A percentile compares a stretch with the other conserved stretches of the same genome.
Conservation (phyloP, 2,113 vertebrate genomes). For the Motacilla alba region DNA sequence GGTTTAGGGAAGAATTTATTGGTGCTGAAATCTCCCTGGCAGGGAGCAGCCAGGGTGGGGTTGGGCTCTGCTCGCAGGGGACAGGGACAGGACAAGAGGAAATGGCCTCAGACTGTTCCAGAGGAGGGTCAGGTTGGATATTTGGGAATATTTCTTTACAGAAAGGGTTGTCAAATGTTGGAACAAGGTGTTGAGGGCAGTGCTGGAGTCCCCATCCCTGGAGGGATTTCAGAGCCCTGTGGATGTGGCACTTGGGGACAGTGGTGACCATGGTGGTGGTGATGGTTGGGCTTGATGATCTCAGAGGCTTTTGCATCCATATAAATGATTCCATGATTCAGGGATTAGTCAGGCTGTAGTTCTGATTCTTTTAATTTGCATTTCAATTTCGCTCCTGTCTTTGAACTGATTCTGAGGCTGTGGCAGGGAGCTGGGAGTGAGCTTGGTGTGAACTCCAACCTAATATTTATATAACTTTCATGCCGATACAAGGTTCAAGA, state of each 20-base stretch:
- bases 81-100: neutral
- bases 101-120: neutral
- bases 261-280: neutral
- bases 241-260: neutral
- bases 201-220: neutral
- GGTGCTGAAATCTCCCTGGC: neutral
- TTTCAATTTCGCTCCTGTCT: neutral
- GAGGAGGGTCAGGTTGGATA: neutral
- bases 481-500: neutral
- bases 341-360: neutral
- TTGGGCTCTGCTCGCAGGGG: neutral
- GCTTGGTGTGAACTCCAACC: neutral
- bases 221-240: neutral
- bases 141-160: neutral
- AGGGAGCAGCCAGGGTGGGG: neutral
- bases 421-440: neutral
- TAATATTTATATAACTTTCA: neutral
- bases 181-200: neutral
- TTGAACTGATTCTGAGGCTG: neutral
- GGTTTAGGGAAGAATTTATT: neutral
- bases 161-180: neutral
- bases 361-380: neutral
- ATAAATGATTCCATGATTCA: neutral
- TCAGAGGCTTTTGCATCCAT: neutral
- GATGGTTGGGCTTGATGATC: neutral